Evolutionary conservation across 92 coral and sea anemone genomes (phyloP), one percentile per base, ranked within the genome.

Genomic region (Paramuricea clavata): DNA sequence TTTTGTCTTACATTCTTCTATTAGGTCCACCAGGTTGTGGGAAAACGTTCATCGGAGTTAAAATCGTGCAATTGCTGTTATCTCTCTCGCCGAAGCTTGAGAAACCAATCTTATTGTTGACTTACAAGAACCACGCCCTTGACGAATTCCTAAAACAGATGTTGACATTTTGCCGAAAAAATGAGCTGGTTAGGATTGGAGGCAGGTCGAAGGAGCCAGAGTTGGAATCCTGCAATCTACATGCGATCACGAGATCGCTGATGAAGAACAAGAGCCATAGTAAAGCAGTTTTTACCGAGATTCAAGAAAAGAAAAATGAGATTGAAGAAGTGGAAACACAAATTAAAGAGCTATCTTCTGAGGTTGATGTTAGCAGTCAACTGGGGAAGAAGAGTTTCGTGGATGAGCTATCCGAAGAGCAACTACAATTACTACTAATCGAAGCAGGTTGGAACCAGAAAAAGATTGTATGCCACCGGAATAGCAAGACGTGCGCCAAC

Each of bases 171-270:
- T n/a, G n/a, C n/a, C n/a, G n/a, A n/a, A n/a, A n/a, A n/a, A n/a
- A n/a, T n/a, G n/a, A n/a, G n/a, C n/a, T n/a, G n/a, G n/a, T n/a
- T n/a, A n/a, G n/a, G n/a, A n/a, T n/a, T n/a, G n/a, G n/a, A n/a
- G n/a, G n/a, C n/a, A n/a, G n/a, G n/a, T n/a, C n/a, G n/a, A n/a
- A n/a, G n/a, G n/a, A n/a, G n/a, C n/a, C n/a, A n/a, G n/a, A n/a
- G n/a, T n/a, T n/a, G n/a, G n/a, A n/a, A n/a, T 21, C 62, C 12
- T 81, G 86, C 6, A 81, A 81, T 64, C 43, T 81, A 42, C 86
- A 81, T 19, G 12, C 9, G 9, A 36, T 81, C 35, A 61, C 65
- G 86, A 81, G 31, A 26, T 22, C 31, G 5, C 30, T 23, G 30
- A n/a, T 23, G 65, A 21, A n/a, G 33, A 60, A 3, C 21, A 81